Conservation (phyloP, 2,113 vertebrate species). For the Chunga burmeisteri region DNA sequence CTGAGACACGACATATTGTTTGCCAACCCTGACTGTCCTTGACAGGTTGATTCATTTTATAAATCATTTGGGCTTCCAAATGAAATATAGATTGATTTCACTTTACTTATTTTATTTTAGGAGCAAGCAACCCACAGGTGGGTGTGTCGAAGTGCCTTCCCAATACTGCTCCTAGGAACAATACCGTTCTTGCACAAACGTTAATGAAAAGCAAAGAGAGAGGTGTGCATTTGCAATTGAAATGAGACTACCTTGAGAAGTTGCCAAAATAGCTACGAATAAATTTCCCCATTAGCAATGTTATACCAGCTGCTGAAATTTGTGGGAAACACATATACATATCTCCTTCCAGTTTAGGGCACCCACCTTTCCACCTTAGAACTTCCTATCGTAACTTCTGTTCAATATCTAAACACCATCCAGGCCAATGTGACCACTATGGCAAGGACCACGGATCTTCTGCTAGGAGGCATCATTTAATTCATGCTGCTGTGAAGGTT, state of each 20-base stretch:
- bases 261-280: not conserved
- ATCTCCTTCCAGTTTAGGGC: not conserved
- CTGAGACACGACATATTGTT: not conserved
- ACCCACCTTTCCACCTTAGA: not conserved
- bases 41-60: not conserved
- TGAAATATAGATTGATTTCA: not conserved
- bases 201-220: not conserved
- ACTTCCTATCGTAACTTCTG: not conserved
- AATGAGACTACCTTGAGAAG: not conserved
- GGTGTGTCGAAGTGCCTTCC: not conserved
- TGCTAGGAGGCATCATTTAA: not conserved
- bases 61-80: not conserved
- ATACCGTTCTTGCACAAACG: not conserved
- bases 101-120: slow-evolving; percentile 2
- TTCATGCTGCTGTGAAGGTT: not conserved
- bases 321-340: not conserved
- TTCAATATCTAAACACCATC: not conserved
- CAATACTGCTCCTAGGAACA: not conserved
- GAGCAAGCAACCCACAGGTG: not conserved
- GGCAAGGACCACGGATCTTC: not conserved
- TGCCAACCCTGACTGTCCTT: not conserved
- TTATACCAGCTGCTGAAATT: not conserved
- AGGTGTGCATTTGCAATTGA: not conserved
- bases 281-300: not conserved
- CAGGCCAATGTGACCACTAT: not conserved